Evolutionary conservation across 2,888 invertebrate species (phyloP).

Genomic region (Phyllotreta striolata): DNA sequence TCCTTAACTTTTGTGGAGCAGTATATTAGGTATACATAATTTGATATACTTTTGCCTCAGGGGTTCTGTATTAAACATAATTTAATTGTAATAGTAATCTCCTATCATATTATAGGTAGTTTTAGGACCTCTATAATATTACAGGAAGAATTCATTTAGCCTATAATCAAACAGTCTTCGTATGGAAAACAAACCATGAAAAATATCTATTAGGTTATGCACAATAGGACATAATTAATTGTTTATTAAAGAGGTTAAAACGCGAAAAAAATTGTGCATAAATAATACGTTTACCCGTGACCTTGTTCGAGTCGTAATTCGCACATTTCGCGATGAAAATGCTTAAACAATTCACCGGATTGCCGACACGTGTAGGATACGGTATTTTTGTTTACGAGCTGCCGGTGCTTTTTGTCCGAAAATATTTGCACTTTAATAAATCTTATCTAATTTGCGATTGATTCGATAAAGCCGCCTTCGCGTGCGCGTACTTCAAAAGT

Average conservation of each 20-base stretch:
- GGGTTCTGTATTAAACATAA: no score
- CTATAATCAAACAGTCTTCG: no score
- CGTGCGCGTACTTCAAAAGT: neutral
- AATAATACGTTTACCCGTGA: neutral
- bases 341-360: neutral
- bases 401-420: neutral
- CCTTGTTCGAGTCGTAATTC: conserved; percentile 1
- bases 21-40: no score
- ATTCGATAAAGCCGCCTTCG: neutral
- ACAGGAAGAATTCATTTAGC: no score
- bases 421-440: conserved; percentile 8
- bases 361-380: conserved; percentile 6
- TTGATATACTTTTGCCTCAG: no score
- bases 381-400: neutral
- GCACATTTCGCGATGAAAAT: conserved; percentile 2
- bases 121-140: no score
- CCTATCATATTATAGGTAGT: no score
- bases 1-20: no score
- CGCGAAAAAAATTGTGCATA: neutral
- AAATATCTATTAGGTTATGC: neutral
- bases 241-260: neutral
- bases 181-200: no score
- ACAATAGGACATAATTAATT: neutral
- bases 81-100: no score
- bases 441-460: conserved; percentile 2